Conservation (phyloP, 1,140 invertebrate species). For the Bombus waltoni region DNA sequence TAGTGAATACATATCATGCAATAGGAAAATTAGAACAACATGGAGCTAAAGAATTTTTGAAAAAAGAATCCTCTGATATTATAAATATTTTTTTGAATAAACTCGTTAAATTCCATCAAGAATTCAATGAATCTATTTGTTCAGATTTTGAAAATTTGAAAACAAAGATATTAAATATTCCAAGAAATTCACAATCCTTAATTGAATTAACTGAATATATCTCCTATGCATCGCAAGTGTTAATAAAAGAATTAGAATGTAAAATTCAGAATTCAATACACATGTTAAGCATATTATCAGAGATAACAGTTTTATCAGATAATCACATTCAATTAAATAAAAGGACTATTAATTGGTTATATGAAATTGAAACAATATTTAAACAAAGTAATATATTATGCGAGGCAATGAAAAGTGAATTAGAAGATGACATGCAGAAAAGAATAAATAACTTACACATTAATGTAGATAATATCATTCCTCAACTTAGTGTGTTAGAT, state of each 20-base stretch:
- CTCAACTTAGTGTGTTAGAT: constrained; percentile 81
- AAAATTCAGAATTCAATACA: constrained; percentile 76
- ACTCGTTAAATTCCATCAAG: constrained; percentile 70
- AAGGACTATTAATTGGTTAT: constrained; percentile 81
- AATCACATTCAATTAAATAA: constrained; percentile 80
- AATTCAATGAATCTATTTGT: constrained; percentile 75
- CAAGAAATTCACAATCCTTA: constrained; percentile 81
- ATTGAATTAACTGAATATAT: constrained; percentile 82
- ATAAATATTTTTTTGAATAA: constrained; percentile 67
- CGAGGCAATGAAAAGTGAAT: constrained; percentile 85
- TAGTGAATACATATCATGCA: constrained; percentile 70
- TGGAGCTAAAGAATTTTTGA: constrained; percentile 70
- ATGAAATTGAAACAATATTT: constrained; percentile 82
- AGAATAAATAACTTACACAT: constrained; percentile 83
- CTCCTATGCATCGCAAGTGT: constrained; percentile 76
- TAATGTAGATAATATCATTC: constrained; percentile 84
- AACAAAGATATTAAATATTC: constrained; percentile 76
- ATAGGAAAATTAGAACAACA: constrained; percentile 73
- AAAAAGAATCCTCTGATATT: constrained; percentile 63
- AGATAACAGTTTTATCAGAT: constrained; percentile 77
- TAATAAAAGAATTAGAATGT: constrained; percentile 75
- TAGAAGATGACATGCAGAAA: constrained; percentile 85
- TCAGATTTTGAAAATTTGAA: constrained; percentile 74
- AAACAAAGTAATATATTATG: constrained; percentile 82
- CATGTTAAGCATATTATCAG: constrained; percentile 77